phyloP scores from a whole-genome alignment of 2,888 invertebrate species.

The Drosophila vallismaia region DNA sequence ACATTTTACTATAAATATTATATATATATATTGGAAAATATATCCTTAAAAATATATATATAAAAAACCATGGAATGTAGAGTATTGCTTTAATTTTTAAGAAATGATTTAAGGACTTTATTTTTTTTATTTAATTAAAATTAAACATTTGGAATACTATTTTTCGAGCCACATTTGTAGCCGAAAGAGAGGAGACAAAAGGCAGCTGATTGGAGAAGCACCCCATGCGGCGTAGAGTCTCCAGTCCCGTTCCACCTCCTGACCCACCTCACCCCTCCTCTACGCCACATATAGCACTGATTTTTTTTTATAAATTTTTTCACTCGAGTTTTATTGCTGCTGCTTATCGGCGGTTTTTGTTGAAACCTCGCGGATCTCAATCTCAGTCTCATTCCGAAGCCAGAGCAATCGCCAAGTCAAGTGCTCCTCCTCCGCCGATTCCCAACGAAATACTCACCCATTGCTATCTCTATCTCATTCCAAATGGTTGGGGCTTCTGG shows the following conservation, averaged over 20 bases:
- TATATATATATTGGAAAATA: no score
- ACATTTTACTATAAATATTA: no score
- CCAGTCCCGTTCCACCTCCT: not conserved
- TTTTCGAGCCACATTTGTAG: not conserved
- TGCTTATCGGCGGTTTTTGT: conserved; percentile 18
- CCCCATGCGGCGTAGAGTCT: conserved; percentile 34
- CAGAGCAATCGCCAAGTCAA: conserved; percentile 19
- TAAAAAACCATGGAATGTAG: no score
- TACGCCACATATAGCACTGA: conserved; percentile 4
- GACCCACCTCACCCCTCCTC: not conserved
- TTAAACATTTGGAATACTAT: not conserved
- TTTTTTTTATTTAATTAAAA: not conserved
- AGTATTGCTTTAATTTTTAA: no score
- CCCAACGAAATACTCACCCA: not conserved
- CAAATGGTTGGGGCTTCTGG: conserved; percentile 8
- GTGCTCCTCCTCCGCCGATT: conserved; percentile 9
- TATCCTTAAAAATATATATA: no score
- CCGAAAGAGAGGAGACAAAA: conserved; percentile 1
- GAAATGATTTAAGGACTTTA: no score
- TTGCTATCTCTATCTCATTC: conserved; percentile 10
- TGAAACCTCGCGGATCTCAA: not conserved
- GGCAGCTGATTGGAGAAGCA: conserved; percentile 23
- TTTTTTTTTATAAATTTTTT: not conserved
- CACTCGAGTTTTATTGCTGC: conserved; percentile 13
- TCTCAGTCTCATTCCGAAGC: conserved; percentile 17